Evolutionary conservation across 2,113 vertebrate species (phyloP), one percentile per base, ranked within the genome.

Genomic region (Sciurus niger): DNA sequence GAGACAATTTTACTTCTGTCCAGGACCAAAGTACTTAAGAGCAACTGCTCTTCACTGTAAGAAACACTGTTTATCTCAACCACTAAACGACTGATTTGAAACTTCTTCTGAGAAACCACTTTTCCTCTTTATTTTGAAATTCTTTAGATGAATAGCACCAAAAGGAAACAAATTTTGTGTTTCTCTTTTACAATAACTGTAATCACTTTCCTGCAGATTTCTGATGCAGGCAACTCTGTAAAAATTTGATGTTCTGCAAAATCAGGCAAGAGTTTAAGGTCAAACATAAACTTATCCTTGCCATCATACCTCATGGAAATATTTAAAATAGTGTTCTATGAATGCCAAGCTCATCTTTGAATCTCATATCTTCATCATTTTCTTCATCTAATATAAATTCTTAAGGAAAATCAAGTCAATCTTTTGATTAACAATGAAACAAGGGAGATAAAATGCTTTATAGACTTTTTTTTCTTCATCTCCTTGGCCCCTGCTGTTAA

Each of bases 181-280:
- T 92, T 68, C 4, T 6, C 4, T 84, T 94, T 94, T 48, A 30
- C 34, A 92, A 85, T 84, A 83, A 78, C 14, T 48, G 3, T 20
- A 48, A 96, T 40, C 4, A 40, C 3, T 92, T 93, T 93, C 37
- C n/a, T 43, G 17, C 24, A 84, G 51, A 84, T 79, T 89, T 82
- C 37, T 88, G 22, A 76, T 28, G 1, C 46, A 67, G 34, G 12
- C 4, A 96, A 70, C 4, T 48, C 37, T 84, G 0, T 68, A 80
- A 93, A 95, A 80, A 70, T 30, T 25, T 91, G n/a, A 65, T 53
- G 28, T 40, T 89, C 46, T 91, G 74, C 32, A 94, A 88, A 97
- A 67, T 51, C 3, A 89, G 24, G 14, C 48, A 88, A 93, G 2
- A 48, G 34, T 67, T 95, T 70, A 76, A 73, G 18, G 25, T 16